Base-by-base conservation (phyloP, 2,113 vertebrate genomes). In the Ammospiza nelsoni region DNA sequence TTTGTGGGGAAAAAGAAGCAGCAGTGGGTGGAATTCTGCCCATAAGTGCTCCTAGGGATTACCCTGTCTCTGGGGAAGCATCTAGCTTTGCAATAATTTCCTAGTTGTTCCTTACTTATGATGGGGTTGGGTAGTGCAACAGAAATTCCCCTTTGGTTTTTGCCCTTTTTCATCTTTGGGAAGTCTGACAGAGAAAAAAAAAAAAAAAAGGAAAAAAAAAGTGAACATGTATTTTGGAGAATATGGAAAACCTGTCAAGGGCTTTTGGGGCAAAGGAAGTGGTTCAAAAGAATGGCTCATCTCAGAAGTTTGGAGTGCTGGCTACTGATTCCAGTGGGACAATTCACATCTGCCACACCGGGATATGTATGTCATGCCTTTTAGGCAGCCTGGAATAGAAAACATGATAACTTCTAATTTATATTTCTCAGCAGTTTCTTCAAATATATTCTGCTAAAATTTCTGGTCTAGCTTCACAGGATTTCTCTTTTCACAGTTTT, bases 291-390 rank as follows among this genome's bases (percentile, higher is more conserved):
- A 77, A 72, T 17, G 43, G 43, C 29, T 94, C 12, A 55, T 71
- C 62, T 87, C 54, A 76, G n/a, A 48, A 68, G 8, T 67, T 55
- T 68, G 74, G 33, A 81, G 49, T 14, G 14, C 24, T 79, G 58
- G 71, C 55, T 93, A 21, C 78, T 69, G 58, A 31, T 91, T 91
- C 73, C 84, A 92, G 51, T 66, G 73, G 89, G 59, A 49, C 73
- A 77, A 89, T 54, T 71, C 73, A 46, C 48, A 81, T 84, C 68
- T 29, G 79, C 27, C 12, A 15, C 49, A 62, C 51, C 28, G 12
- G 24, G 18, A 14, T 90, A 29, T 25, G 23, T 29, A 31, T 69
- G 65, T 67, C 49, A 51, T 83, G 43, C 83, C 58, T 79, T 76
- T 72, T 33, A 91, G 92, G 77, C 61, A 61, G 41, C 41, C 35